Conservation (phyloP, 2,113 vertebrate species). For the Cephalopterus ornatus region DNA sequence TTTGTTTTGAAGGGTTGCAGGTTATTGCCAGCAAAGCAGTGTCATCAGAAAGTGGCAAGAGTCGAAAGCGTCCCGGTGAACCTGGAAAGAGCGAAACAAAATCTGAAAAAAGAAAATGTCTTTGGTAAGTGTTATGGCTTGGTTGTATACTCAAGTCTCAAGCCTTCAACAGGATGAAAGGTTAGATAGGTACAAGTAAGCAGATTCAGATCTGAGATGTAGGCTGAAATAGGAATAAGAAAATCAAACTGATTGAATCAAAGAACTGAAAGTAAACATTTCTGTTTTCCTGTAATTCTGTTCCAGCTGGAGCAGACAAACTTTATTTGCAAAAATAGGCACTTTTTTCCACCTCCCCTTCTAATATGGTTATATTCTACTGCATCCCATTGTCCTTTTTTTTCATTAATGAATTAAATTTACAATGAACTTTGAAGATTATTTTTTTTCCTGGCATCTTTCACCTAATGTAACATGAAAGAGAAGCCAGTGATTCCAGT, state of each 20-base stretch:
- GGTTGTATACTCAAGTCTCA: neutral
- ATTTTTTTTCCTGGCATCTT: neutral
- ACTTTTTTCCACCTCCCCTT: neutral
- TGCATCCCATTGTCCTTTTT: neutral
- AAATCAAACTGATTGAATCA: neutral
- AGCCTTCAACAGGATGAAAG: neutral
- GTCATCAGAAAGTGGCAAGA: slow-evolving; percentile 51
- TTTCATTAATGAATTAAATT: neutral
- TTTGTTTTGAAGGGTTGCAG: slow-evolving; percentile 82
- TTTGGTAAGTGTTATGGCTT: slow-evolving; percentile 76
- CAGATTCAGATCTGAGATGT: neutral
- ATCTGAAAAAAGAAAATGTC: slow-evolving; percentile 74
- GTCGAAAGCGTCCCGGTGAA: slow-evolving; percentile 71
- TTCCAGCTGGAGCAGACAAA: neutral
- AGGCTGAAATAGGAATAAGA: neutral
- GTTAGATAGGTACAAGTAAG: neutral
- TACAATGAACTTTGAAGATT: neutral
- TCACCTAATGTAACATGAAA: neutral
- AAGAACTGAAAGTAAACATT: neutral
- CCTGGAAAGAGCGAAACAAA: neutral
- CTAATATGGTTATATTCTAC: neutral
- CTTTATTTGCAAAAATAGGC: neutral
- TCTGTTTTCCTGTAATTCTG: neutral
- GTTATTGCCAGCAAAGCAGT: slow-evolving; percentile 81
- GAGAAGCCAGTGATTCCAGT: neutral